These are phyloP conservation scores for Hemitrygon akajei DNA, from an alignment of 2,797 vertebrate genomes.

Conservation along the genomic window DNA sequence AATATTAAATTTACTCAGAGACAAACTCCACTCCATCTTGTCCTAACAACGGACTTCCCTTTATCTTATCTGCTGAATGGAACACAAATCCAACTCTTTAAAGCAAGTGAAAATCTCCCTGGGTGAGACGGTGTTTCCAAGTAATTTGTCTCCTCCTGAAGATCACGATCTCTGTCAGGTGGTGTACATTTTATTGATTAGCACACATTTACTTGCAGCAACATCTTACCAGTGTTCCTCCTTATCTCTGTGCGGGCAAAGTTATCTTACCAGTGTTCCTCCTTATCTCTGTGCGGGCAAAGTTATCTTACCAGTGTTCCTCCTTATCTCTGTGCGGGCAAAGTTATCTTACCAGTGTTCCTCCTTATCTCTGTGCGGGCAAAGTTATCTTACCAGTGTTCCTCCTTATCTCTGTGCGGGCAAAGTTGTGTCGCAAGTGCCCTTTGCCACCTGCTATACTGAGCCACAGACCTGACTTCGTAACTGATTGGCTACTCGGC, in stretches of 20 bases:
- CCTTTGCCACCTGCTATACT: not conserved
- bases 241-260: not conserved
- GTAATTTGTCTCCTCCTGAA: not conserved
- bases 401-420: not conserved
- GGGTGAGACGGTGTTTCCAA: not conserved
- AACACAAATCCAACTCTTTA: no score
- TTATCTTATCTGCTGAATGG: no score
- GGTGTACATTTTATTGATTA: not conserved
- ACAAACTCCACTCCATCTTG: no score
- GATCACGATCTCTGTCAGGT: not conserved
- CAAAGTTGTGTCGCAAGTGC: not conserved
- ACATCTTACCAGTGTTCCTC: not conserved
- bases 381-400: not conserved
- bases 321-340: not conserved
- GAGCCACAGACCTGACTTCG: not conserved
- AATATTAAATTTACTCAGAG: no score
- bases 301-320: not conserved
- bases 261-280: not conserved
- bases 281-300: not conserved
- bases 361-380: not conserved
- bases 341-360: not conserved
- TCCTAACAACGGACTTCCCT: no score
- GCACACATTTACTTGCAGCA: not conserved
- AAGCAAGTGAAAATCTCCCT: no score
- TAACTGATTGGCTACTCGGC: not conserved